Evolutionary conservation across 2,888 invertebrate species (phyloP), one percentile per base, ranked within the genome.

Genomic region (Spicauda simplicius): DNA sequence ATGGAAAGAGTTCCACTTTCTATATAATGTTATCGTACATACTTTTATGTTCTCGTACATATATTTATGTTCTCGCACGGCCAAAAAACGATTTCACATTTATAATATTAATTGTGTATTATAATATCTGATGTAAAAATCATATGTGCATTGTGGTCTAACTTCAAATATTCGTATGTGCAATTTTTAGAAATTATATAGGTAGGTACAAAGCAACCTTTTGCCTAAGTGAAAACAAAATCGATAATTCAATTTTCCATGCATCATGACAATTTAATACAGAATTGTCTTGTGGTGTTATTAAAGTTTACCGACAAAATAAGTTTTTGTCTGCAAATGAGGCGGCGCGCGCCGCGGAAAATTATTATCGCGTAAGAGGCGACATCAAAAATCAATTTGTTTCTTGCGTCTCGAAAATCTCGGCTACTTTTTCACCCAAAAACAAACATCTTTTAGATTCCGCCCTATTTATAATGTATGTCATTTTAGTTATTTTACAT

Each of bases 351-450:
- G 74, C 75, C 71, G 78, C 77, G 78, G 76, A 78, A 78, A 83
- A 82, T 83, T 80, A 82, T 84, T 82, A 85, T 77, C 77, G 77
- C 73, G 75, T 66, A 73, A 78, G 76, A 76, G 78, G 78, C 77
- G 80, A 85, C 87, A 90, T 89, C 85, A 89, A 87, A 88, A 89
- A 88, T 87, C 87, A 85, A 90, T 90, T 90, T 88, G 83, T 83
- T 82, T 82, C 80, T 84, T 81, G 79, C 76, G 78, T 79, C 79
- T 70, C 74, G 66, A 69, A 73, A 73, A 73, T 72, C 70, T 75
- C 74, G 25, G 70, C 67, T 70, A 45, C 70, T 70, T 80, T 81
- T 84, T 82, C 82, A 76, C 77, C 70, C 61, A 74, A 73, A 77
- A 80, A 80, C 76, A 79, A 82, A 82, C 79, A 78, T 80, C 25